Conservation (phyloP, 2,797 vertebrate genomes). For the Poeciliopsis turneri region DNA sequence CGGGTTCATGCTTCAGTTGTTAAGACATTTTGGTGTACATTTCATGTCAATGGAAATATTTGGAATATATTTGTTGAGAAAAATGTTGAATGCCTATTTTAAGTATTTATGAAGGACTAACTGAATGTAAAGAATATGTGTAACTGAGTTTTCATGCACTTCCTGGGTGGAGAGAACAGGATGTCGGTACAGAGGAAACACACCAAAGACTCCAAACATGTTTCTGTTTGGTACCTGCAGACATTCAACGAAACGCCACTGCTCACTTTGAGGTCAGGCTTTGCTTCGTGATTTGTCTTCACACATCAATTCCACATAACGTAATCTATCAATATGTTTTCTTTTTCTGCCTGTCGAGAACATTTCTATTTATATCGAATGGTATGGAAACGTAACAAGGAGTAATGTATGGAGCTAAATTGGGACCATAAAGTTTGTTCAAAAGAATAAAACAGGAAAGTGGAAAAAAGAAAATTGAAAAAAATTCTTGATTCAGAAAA, state of each 20-base stretch:
- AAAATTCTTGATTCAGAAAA: no score
- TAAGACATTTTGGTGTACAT: not conserved
- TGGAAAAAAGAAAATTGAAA: no score
- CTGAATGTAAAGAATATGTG: conserved; percentile 49
- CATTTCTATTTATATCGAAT: not conserved
- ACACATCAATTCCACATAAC: not conserved
- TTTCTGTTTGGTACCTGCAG: conserved; percentile 23
- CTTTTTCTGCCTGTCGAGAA: not conserved
- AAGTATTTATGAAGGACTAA: conserved; percentile 23
- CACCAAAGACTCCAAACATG: conserved; percentile 56
- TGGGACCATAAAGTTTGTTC: no score
- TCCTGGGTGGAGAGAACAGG: conserved; percentile 20
- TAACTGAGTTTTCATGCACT: conserved; percentile 15
- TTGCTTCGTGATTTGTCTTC: not conserved
- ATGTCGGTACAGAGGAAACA: conserved; percentile 5
- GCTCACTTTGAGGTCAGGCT: not conserved
- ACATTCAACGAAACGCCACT: not conserved
- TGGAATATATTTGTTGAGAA: not conserved
- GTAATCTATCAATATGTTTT: not conserved
- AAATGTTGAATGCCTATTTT: not conserved
- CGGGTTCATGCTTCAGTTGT: not conserved
- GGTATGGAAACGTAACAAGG: not conserved
- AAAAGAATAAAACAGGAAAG: no score
- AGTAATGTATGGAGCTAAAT: not conserved
- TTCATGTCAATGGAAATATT: not conserved